Base-by-base conservation (phyloP, 2,113 vertebrate species). In the Sturnira hondurensis region DNA sequence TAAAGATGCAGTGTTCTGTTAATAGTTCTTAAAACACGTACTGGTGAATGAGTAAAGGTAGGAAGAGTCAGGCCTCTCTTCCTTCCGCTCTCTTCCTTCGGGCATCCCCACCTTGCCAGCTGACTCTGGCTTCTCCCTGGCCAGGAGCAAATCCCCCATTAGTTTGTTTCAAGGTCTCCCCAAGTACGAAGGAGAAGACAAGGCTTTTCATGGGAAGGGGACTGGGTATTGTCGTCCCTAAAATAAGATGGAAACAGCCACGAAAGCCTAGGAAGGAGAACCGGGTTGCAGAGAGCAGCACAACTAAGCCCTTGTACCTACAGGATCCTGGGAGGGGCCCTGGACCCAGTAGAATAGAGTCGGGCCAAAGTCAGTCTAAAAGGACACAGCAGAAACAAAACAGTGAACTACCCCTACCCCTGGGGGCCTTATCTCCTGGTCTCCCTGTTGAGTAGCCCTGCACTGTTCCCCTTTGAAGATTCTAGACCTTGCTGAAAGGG, bases 311-410 rank as follows among this genome's bases (percentile, higher is more conserved):
- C 33, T 65, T 43, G 13, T 43, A 45, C 65, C 58, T 81, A 63
- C 6, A 74, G 61, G 50, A 87, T 68, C 43, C 56, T 38, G 67
- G 7, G 19, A 58, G 45, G 28, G 43, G 14, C 38, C 47, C 28
- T 73, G 67, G 52, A 80, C 20, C 52, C 38, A 47, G 33, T 10
- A 2, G 52, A 41, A 26, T 50, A 43, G 73, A 68, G 22, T 14
- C 5, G 9, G 71, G 54, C n/a, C 68, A 36, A 56, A 71, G 61
- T 81, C 76, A 71, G 74, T 90, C 52, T 87, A 45, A 90, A 95
- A 89, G 65, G 90, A 90, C n/a, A 71, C 7, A 91, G 65, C 54
- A 68, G 28, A 58, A 77, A 93, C 84, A 87, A 65, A 96, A 86
- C 70, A 56, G 89, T 38, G 86, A 71, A 50, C 77, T 45, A 9